A percentile compares a stretch with the other conserved stretches of the same genome.
These are phyloP conservation scores for Melanotus villosus DNA, from an alignment of 2,888 invertebrate genomes.

Conservation along the genomic window DNA sequence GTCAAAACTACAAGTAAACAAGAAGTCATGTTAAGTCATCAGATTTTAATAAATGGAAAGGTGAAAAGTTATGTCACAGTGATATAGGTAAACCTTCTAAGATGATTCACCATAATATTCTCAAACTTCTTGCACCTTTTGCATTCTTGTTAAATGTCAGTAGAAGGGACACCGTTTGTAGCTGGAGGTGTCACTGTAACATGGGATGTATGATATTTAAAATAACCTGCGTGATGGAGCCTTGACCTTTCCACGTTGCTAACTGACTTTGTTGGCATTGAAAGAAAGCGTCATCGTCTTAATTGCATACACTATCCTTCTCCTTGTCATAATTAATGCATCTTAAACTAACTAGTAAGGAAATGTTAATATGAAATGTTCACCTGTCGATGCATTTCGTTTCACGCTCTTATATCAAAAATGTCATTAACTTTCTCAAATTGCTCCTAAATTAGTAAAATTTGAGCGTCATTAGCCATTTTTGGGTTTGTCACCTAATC, in stretches of 20 bases:
- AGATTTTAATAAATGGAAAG: background rate
- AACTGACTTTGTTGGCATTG: constrained; percentile 16
- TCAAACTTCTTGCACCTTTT: constrained; percentile 7
- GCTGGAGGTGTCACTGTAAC: constrained; percentile 2
- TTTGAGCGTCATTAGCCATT: too few relatives aligned
- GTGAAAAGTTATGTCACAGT: background rate
- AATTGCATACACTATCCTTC: constrained; percentile 1
- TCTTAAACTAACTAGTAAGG: too few relatives aligned
- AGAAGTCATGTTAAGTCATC: background rate
- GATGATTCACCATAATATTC: background rate
- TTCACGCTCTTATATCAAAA: too few relatives aligned
- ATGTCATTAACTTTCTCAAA: too few relatives aligned
- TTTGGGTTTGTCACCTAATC: too few relatives aligned
- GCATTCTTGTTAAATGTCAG: constrained; percentile 21
- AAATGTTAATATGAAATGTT: too few relatives aligned
- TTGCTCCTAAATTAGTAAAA: too few relatives aligned
- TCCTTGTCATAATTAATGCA: constrained; percentile 3
- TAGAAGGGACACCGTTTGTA: constrained; percentile 4
- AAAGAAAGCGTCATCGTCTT: constrained; percentile 28
- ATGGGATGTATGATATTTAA: constrained; percentile 15
- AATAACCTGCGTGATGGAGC: constrained; percentile 6
- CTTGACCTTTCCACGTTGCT: constrained; percentile 21
- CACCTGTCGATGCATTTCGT: too few relatives aligned
- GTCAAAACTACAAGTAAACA: background rate
- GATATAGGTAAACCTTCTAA: background rate